Conservation (phyloP, 1,140 invertebrate species). For the Drosophila yakuba region DNA sequence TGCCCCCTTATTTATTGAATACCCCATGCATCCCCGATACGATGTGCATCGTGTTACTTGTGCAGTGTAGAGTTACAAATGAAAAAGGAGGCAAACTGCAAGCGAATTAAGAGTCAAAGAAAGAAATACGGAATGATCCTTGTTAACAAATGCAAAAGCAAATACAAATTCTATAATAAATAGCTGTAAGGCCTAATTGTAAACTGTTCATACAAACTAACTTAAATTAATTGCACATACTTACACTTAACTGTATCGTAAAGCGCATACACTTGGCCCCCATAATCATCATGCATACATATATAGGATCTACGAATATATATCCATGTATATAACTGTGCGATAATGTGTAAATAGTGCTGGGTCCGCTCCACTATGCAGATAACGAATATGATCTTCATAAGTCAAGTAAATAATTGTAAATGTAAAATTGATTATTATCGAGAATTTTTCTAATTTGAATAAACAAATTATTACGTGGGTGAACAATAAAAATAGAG, state of each 20-base stretch:
- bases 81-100: constrained; percentile 4
- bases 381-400: constrained; percentile 72
- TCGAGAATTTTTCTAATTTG: constrained; percentile 77
- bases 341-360: constrained; percentile 58
- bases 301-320: constrained; percentile 41
- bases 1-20: constrained; percentile 35
- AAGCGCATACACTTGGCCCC: constrained; percentile 31
- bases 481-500: constrained; percentile 70
- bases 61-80: constrained; percentile 39
- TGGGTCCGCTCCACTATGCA: constrained; percentile 60
- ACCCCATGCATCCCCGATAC: background rate
- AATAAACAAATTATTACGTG: constrained; percentile 83
- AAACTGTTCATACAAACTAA: constrained; percentile 75
- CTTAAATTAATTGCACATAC: constrained; percentile 59
- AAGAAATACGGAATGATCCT: constrained; percentile 32
- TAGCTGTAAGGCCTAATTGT: constrained; percentile 65
- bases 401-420: constrained; percentile 75
- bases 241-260: constrained; percentile 43
- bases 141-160: constrained; percentile 74
- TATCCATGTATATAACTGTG: constrained; percentile 46
- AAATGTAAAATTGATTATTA: constrained; percentile 74
- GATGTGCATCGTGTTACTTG: constrained; percentile 10
- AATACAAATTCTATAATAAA: constrained; percentile 71
- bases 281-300: constrained; percentile 32
- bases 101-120: too few relatives aligned